Evolutionary conservation across 92 coral and sea anemone genomes (phyloP), one percentile per base, ranked within the genome.

Genomic region (Galaxea fascicularis): DNA sequence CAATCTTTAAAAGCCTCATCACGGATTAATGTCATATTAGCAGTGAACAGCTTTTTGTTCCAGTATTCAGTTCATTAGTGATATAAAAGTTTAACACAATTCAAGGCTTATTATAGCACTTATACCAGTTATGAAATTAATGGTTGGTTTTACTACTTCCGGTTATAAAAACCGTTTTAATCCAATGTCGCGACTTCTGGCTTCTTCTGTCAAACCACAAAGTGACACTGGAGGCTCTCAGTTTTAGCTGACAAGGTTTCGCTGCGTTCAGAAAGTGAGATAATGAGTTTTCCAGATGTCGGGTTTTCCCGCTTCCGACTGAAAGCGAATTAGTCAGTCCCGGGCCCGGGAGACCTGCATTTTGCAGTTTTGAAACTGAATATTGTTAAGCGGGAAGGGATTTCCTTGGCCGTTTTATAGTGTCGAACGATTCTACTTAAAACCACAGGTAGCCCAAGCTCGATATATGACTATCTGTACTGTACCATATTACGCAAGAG

Each of bases 171-270:
- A 56, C 16, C 3, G 22, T 25, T 14, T 2, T 6, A 41, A 57
- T 17, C 31, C 63, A 22, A 14, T 49, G 25, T 25, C 18, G 22
- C 17, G 44, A 67, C 4, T 16, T 30, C 73, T 31, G 5, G n/a
- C 73, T 30, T 67, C 18, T n/a, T 10, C 14, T 9, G 27, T 26
- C 17, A 28, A 39, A 28, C 10, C 62, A n/a, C n/a, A 73, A 17
- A 1, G 4, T 75, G 80, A 30, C 80, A n/a, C n/a, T n/a, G n/a
- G n/a, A 75, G 57, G 18, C 66, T 58, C 20, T 75, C 80, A 62
- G 22, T 15, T 51, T n/a, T 24, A 15, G 77, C 5, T 27, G 77
- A 26, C 77, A 22, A 6, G 41, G 41, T 35, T 35, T 35, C 41
- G 41, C 41, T 35, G 41, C 41, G 41, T 6, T 35, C n/a, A 35